Evolutionary conservation across 35 echinoderm and acorn worm species (phyloP), one percentile per base, ranked within the genome.

Genomic region (Ptychodera flava): DNA sequence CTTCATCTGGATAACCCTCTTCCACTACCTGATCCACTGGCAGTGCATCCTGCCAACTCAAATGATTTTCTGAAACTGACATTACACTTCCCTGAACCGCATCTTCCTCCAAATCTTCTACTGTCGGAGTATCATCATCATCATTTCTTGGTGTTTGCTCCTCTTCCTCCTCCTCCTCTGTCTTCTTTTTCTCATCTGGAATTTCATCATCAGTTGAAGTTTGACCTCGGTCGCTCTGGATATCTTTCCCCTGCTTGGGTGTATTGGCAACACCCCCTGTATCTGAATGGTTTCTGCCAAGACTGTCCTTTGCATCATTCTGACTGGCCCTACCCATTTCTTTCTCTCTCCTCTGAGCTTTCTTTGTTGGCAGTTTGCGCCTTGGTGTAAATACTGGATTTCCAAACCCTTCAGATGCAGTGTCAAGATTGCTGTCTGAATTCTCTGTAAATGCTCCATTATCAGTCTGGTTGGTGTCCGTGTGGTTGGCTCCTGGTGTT

Each of bases 361-460:
- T n/a, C n/a, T n/a, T n/a, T n/a, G n/a, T n/a, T 64, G 45, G 45
- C 45, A 64, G 45, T 64, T 64, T 64, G 22, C 45, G 45, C 22
- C 45, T 64, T 6, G 45, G 45, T 64, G 45, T 64, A 64, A 64
- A 64, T 64, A 64, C 22, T 28, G 28, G 33, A 10, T 79, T 79
- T 30, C 78, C 78, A 79, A 32, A 79, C 1, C 29, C 75, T 29
- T 28, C 0, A 35, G 34, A 34, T 1, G 16, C 82, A 35, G 82
- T 15, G 0, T 2, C 37, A n/a, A 0, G 33, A 83, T 35, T 27
- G 16, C 33, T 16, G 1, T 34, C 16, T 33, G 32, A 82, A 22
- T 16, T 22, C 6, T 82, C 80, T 35, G 82, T 36, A 37, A 83
- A 36, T 37, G 34, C 37, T 37, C 82, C 82, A 83, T 83, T 83